Conservation (phyloP, 2,888 invertebrate genomes). For the Congeria kusceri region DNA sequence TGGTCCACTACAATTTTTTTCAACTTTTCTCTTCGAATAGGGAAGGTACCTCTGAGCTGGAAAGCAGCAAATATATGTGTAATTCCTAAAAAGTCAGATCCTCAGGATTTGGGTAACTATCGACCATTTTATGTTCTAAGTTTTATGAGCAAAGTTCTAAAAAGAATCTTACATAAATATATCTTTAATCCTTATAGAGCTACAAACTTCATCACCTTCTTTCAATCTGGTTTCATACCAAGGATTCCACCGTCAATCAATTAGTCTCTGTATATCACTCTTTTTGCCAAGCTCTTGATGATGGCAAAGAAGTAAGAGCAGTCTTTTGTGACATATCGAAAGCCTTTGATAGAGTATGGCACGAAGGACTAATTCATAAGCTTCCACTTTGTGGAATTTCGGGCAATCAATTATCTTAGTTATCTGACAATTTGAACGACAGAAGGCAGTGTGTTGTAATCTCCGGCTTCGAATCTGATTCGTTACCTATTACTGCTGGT, state of each 20-base stretch:
- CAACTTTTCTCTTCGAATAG: background rate
- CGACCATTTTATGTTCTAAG: conserved; percentile 20
- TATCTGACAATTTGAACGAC: background rate
- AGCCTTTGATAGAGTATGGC: conserved; percentile 51
- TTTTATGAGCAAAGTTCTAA: conserved; percentile 1
- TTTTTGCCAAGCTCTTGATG: conserved; percentile 30
- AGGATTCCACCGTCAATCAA: conserved; percentile 26
- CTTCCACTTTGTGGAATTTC: background rate
- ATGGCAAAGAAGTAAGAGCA: conserved; percentile 42
- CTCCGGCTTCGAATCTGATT: background rate
- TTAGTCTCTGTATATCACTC: conserved; percentile 6
- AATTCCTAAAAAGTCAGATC: conserved; percentile 13
- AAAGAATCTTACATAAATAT: conserved; percentile 9
- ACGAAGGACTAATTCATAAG: conserved; percentile 29
- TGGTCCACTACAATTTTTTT: background rate
- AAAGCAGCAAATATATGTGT: conserved; percentile 7
- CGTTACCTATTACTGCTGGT: background rate
- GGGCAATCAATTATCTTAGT: conserved; percentile 1
- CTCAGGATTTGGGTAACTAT: background rate
- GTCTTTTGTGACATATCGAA: conserved; percentile 48
- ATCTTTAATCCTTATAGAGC: conserved; percentile 1
- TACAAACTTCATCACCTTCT: background rate
- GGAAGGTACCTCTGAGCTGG: background rate
- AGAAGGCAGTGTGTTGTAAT: conserved; percentile 15
- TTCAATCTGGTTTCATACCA: conserved; percentile 24